Conservation (phyloP, 2,797 vertebrate species). For the Malurus splendens region DNA sequence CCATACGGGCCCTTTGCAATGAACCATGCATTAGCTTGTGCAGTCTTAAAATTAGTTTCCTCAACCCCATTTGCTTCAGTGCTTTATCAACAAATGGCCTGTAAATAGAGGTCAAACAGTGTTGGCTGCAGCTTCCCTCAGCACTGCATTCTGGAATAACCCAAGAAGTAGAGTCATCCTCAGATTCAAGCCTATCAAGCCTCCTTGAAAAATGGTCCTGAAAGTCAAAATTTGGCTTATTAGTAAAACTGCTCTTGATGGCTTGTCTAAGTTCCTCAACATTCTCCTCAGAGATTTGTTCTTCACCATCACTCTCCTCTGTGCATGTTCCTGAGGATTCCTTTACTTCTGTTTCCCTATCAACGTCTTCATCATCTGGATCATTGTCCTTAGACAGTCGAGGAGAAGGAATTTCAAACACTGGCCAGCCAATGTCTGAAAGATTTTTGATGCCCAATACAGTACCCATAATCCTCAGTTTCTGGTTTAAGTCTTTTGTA, state of each 20-base stretch:
- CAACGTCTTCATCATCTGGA: conserved; percentile 78
- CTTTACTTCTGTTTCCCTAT: conserved; percentile 76
- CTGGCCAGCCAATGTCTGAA: conserved; percentile 94
- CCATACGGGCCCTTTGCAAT: conserved; percentile 89
- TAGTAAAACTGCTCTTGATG: conserved; percentile 30
- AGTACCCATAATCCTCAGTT: conserved; percentile 96
- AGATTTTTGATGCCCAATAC: conserved; percentile 93
- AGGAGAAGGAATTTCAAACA: conserved; percentile 97
- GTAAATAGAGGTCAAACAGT: conserved; percentile 93
- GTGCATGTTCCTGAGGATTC: conserved; percentile 80
- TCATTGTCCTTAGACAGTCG: conserved; percentile 82
- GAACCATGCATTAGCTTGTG: conserved; percentile 98
- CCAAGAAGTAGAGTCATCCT: conserved; percentile 80
- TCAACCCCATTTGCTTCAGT: conserved; percentile 97
- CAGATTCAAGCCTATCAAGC: conserved; percentile 80
- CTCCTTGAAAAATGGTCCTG: conserved; percentile 68
- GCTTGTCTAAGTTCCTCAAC: conserved; percentile 42
- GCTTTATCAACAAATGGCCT: conserved; percentile 98
- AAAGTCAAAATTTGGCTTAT: conserved; percentile 66
- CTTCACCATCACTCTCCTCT: conserved; percentile 84
- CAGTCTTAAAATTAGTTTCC: conserved; percentile 94
- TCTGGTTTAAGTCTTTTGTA: conserved; percentile 98
- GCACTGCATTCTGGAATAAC: conserved; percentile 56
- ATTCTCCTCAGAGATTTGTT: conserved; percentile 45
- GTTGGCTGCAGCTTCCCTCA: conserved; percentile 70